Evolutionary conservation across 2,797 vertebrate species (phyloP).

Genomic region (Danio aesculapii): DNA sequence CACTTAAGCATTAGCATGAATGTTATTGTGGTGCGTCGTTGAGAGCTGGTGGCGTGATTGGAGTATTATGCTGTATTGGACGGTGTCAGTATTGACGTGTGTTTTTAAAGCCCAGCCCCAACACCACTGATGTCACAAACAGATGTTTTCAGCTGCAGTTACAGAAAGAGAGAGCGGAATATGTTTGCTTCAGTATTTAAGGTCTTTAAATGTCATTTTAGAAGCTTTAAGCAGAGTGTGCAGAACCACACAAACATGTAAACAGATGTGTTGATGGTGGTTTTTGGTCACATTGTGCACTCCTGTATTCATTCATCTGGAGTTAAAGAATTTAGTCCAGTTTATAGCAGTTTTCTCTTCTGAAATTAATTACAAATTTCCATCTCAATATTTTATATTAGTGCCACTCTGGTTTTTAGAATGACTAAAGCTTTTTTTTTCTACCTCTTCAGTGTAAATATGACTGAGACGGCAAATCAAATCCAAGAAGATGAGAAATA

Average conservation of each 20-base stretch:
- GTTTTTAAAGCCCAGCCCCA: slow-evolving; percentile 19
- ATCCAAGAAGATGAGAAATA: too few species aligned
- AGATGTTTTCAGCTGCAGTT: slow-evolving; percentile 41
- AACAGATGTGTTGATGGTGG: slow-evolving; percentile 20
- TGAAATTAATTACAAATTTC: neutral
- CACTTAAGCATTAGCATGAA: slow-evolving; percentile 22
- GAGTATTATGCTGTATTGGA: slow-evolving; percentile 30
- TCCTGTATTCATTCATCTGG: neutral
- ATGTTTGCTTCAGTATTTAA: slow-evolving; percentile 46
- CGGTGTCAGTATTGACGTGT: slow-evolving; percentile 20
- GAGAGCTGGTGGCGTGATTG: slow-evolving; percentile 1
- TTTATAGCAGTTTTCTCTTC: neutral
- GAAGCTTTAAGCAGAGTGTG: slow-evolving; percentile 51
- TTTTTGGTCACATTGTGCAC: slow-evolving; percentile 31
- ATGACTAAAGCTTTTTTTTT: too few species aligned
- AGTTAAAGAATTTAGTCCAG: slow-evolving; percentile 2
- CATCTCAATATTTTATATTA: too few species aligned
- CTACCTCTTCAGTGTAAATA: too few species aligned
- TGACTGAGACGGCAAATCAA: too few species aligned
- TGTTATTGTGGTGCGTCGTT: neutral
- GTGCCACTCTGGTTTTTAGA: too few species aligned
- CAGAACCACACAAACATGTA: slow-evolving; percentile 33
- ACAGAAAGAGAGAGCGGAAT: slow-evolving; percentile 14
- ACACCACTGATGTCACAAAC: slow-evolving; percentile 41
- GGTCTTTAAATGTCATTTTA: slow-evolving; percentile 50